phyloP scores from a whole-genome alignment of 2,797 vertebrate genomes.

The Parotocinclus haroldoi region DNA sequence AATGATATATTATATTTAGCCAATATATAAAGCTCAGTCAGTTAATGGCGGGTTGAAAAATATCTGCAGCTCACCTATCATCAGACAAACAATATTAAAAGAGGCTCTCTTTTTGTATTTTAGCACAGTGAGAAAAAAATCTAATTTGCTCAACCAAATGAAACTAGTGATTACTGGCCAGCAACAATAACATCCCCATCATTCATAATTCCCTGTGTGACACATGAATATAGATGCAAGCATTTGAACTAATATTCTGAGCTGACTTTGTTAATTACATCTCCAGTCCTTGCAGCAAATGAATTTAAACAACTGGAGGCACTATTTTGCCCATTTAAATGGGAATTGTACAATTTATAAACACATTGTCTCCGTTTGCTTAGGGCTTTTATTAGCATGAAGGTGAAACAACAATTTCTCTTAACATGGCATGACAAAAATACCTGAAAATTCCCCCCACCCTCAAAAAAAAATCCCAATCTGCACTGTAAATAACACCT shows the following conservation, averaged over 20 bases:
- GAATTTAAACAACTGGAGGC: conserved; percentile 60
- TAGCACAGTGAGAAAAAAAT: conserved; percentile 37
- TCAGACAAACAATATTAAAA: conserved; percentile 50
- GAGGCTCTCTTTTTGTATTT: conserved; percentile 22
- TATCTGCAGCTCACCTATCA: conserved; percentile 36
- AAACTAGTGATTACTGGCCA: conserved; percentile 57
- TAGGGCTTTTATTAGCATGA: conserved; percentile 51
- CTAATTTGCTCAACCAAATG: conserved; percentile 58
- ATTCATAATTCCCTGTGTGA: conserved; percentile 63
- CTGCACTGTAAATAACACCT: conserved; percentile 15
- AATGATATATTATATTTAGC: too few relatives aligned
- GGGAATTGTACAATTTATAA: conserved; percentile 47
- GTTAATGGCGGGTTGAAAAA: neutral
- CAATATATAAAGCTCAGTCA: neutral
- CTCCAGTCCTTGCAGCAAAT: conserved; percentile 68
- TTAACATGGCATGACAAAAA: conserved; percentile 20
- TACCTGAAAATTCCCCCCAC: conserved; percentile 24
- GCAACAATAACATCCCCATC: conserved; percentile 60
- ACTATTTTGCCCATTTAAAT: conserved; percentile 62
- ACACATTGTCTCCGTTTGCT: conserved; percentile 54
- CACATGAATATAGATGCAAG: conserved; percentile 62
- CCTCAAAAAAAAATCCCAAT: conserved; percentile 52
- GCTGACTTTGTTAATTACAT: conserved; percentile 69
- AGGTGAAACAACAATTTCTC: conserved; percentile 40
- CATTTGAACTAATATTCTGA: conserved; percentile 69